Evolutionary conservation across 2,113 vertebrate genomes (phyloP), one percentile per base, ranked within the genome.

Genomic region (Neolamprologus toae): DNA sequence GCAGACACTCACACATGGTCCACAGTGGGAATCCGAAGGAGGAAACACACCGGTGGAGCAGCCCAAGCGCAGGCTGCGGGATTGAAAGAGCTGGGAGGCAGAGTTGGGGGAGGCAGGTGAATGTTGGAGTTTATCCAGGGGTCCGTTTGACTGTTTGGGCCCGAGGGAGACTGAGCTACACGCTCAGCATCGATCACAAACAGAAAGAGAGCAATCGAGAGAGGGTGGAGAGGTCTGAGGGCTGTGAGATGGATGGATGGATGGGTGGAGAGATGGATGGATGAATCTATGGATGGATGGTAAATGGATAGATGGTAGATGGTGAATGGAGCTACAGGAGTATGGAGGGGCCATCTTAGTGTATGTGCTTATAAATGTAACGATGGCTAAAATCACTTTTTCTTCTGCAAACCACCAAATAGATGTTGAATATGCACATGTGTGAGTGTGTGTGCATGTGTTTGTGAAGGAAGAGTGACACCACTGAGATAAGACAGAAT

Each of bases 1-100:
- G 95, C 84, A 97, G 95, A 93, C 96, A 97, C 90, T 97, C 96
- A 87, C 96, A 97, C 97, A 97, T 97, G 95, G 94, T 96, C 91
- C 54, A 79, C 83, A 82, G 84, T 86, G 83, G 84, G 90, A 53
- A 51, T 90, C 54, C 78, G 26, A 84, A 54, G 85, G 80, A 90
- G 91, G 81, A 81, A 63, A 81, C 47, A 61, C 88, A 88, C 49
- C 2, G 76, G 81, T 23, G 87, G 86, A 87, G 42, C 85, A 80
- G 89, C 90, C 92, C 88, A 61, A 85, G 23, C 71, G 4, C 88
- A 23, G 85, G 89, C 82, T 31, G 88, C n/a, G 31, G 55, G 66
- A 57, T 59, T 79, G 85, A 81, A 79, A 84, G 80, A 79, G 81
- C 84, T 49, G 81, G 53, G 85, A 78, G 19, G 83, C 80, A 86